A percentile compares a stretch with the other conserved stretches of the same genome.
These are phyloP conservation scores for Zygothrica quintamaculata DNA, from an alignment of 2,888 invertebrate species.

Conservation along the genomic window DNA sequence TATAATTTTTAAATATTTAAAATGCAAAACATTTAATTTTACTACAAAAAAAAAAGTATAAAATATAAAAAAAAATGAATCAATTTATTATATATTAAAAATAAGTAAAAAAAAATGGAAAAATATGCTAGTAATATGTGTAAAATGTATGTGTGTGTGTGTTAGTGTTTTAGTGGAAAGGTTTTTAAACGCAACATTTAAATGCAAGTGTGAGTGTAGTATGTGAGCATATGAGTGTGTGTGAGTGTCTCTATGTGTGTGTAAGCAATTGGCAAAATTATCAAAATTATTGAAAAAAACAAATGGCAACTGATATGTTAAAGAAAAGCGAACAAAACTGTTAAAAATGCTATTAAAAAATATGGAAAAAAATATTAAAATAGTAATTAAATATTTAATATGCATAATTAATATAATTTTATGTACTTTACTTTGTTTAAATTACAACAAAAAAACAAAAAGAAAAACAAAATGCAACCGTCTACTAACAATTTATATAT, in stretches of 20 bases:
- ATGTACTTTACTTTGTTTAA: background rate
- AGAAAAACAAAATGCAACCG: conserved; percentile 45
- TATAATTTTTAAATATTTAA: conserved; percentile 71
- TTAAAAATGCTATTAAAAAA: conserved; percentile 42
- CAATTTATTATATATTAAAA: conserved; percentile 52
- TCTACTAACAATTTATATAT: conserved; percentile 76
- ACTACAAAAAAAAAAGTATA: conserved; percentile 38
- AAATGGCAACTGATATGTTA: conserved; percentile 33
- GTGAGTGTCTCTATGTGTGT: conserved; percentile 28
- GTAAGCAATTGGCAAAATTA: conserved; percentile 49
- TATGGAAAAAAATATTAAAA: conserved; percentile 57
- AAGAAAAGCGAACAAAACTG: no score
- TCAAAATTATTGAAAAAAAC: conserved; percentile 34
- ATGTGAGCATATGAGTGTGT: conserved; percentile 32
- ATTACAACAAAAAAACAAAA: background rate
- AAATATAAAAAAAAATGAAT: conserved; percentile 43
- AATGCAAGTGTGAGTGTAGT: background rate
- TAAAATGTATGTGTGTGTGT: conserved; percentile 77
- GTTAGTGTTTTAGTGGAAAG: conserved; percentile 72
- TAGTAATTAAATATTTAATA: conserved; percentile 43
- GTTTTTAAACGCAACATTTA: conserved; percentile 67
- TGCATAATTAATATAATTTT: background rate
- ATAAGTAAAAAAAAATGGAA: background rate
- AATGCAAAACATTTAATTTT: conserved; percentile 63
- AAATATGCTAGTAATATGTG: conserved; percentile 51